Evolutionary conservation across 2,797 vertebrate species (phyloP), one percentile per base, ranked within the genome.

Genomic region (Neoniphon sammara): DNA sequence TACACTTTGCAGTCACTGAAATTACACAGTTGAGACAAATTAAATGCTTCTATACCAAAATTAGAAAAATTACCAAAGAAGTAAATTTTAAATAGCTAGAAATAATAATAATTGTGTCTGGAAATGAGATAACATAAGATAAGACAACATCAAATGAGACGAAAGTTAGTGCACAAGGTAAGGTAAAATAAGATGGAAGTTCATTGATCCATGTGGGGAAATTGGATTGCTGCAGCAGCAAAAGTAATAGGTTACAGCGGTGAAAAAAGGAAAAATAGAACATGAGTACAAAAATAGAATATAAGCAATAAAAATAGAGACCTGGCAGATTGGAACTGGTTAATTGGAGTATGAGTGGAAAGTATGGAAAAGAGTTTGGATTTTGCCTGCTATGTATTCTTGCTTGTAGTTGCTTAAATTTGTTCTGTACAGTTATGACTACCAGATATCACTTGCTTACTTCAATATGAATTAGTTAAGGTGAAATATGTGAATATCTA

Each of bases 201-300:
- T 11, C 30, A 70, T 63, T 44, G 68, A 78, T 63, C 52, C 0
- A 1, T 20, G 17, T 52, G 3, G 70, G 20, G 34, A 60, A 61
- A 54, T 2, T 5, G 3, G 23, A 52, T 59, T 15, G 68, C 31
- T 44, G 20, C 25, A 42, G 30, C 39, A 31, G 23, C 27, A 49
- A 34, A 60, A 25, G 31, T 53, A 27, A 58, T 46, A 31, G 0
- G 15, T 1, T 27, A 61, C 31, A 57, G 10, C 47, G 42, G 12
- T 12, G 11, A 42, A 42, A 42, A 42, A 42, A 27, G 4, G 25
- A 27, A 10, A 15, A n/a, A 60, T 0, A 7, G 3, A 52, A 25
- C 17, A 73, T 4, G 9, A 69, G 20, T 8, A 34, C 46, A 59
- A 18, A 70, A 47, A 71, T 17, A 56, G 14, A 57, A 9, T 7